These are phyloP conservation scores for Lasioglossum figueresi DNA, from an alignment of 2,888 invertebrate species.

Conservation along the genomic window DNA sequence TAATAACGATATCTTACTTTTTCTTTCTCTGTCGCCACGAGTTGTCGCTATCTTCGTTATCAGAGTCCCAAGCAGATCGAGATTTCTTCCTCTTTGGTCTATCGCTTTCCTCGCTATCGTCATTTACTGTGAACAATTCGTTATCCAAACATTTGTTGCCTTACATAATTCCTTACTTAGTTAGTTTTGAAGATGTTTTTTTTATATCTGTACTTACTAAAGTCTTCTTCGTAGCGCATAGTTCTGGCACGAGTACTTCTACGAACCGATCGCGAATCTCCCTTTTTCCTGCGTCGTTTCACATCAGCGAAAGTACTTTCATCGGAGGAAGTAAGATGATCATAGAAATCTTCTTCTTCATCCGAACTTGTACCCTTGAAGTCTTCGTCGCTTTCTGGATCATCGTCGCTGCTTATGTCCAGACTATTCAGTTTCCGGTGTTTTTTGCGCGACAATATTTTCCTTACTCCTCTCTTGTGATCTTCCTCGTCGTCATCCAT, in stretches of 20 bases:
- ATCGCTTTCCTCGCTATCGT: slow-evolving; percentile 86
- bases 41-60: slow-evolving; percentile 87
- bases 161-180: not conserved
- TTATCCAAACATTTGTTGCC: not conserved
- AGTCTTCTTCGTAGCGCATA: slow-evolving; percentile 86
- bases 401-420: slow-evolving; percentile 92
- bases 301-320: slow-evolving; percentile 85
- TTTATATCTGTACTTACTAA: slow-evolving; percentile 83
- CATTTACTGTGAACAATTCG: slow-evolving; percentile 82
- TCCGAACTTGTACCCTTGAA: slow-evolving; percentile 92
- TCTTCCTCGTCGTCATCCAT: slow-evolving; percentile 81
- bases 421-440: slow-evolving; percentile 91
- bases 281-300: slow-evolving; percentile 84
- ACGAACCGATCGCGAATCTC: slow-evolving; percentile 84
- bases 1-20: slow-evolving; percentile 77
- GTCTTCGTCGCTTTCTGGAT: slow-evolving; percentile 94
- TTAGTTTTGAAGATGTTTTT: not conserved
- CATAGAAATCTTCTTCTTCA: slow-evolving; percentile 86
- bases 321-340: slow-evolving; percentile 85
- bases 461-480: slow-evolving; percentile 77
- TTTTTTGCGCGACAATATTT: slow-evolving; percentile 85
- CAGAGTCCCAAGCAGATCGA: slow-evolving; percentile 86
- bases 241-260: slow-evolving; percentile 86
- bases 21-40: slow-evolving; percentile 85
- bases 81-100: slow-evolving; percentile 86